These are phyloP conservation scores for Aphodius granarius DNA, from an alignment of 2,888 invertebrate species.

Conservation along the genomic window DNA sequence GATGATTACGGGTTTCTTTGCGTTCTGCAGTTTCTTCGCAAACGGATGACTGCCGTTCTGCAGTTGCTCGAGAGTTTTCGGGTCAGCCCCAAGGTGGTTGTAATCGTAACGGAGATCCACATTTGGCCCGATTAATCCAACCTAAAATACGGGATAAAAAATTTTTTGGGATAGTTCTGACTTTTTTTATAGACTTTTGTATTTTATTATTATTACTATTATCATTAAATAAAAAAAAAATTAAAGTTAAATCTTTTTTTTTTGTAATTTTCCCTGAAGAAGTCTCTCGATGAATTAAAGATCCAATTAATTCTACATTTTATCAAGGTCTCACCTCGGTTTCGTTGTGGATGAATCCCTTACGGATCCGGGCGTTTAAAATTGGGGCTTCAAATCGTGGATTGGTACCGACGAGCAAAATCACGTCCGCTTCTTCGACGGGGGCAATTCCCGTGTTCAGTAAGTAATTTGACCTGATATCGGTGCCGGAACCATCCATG, in stretches of 20 bases:
- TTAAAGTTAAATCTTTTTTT: background rate
- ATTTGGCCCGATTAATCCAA: slow-evolving; percentile 87
- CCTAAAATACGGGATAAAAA: slow-evolving; percentile 34
- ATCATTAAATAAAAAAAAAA: background rate
- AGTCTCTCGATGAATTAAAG: too few relatives aligned
- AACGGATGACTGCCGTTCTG: slow-evolving; percentile 72
- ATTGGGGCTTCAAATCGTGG: slow-evolving; percentile 96
- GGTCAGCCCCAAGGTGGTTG: slow-evolving; percentile 83
- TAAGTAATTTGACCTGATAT: slow-evolving; percentile 88
- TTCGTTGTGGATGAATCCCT: slow-evolving; percentile 94
- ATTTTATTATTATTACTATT: too few relatives aligned
- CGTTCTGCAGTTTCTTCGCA: slow-evolving; percentile 67
- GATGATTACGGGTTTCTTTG: slow-evolving; percentile 88
- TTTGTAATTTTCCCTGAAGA: background rate
- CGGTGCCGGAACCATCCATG: slow-evolving; percentile 76
- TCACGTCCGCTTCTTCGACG: slow-evolving; percentile 91
- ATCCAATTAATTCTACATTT: background rate
- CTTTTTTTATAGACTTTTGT: too few relatives aligned
- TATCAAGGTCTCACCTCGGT: slow-evolving; percentile 58
- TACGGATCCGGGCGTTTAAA: slow-evolving; percentile 92
- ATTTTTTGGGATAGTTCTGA: too few relatives aligned
- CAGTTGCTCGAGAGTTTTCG: slow-evolving; percentile 73
- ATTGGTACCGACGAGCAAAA: slow-evolving; percentile 94
- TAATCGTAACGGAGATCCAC: slow-evolving; percentile 94
- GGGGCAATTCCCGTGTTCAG: slow-evolving; percentile 88